Evolutionary conservation across 1,140 invertebrate genomes (phyloP).

Genomic region (Gryllus bimaculatus): DNA sequence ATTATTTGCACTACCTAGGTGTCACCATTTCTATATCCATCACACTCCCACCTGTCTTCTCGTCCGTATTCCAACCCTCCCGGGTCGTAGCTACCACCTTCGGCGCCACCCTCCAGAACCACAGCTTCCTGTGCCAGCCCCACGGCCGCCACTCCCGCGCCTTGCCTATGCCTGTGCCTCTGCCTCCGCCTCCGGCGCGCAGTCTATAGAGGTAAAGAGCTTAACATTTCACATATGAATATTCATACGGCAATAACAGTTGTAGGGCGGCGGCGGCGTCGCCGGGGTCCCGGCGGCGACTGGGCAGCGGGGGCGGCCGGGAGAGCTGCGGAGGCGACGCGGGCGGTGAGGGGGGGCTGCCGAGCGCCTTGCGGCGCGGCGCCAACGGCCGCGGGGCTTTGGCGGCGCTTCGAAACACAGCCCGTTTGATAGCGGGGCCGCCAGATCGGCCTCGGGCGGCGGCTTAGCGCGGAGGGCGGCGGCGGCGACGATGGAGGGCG

Average conservation of each 20-base stretch:
- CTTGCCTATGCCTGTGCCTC: not conserved
- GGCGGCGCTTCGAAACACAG: not conserved
- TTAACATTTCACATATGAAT: slow-evolving; percentile 15
- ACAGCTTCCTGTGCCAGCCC: too few species aligned
- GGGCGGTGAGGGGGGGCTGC: not conserved
- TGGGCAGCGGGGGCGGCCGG: slow-evolving; percentile 14
- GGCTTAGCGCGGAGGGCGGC: not conserved
- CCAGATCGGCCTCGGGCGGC: too few species aligned
- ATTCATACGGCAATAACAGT: slow-evolving; percentile 14
- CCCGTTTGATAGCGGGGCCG: slow-evolving; percentile 7
- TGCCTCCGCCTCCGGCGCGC: not conserved
- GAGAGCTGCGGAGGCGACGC: slow-evolving; percentile 6
- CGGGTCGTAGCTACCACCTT: too few species aligned
- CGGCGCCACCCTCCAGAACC: too few species aligned
- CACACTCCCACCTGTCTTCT: too few species aligned
- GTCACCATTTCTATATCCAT: too few species aligned
- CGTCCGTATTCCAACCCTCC: too few species aligned
- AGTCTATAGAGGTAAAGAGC: slow-evolving; percentile 8
- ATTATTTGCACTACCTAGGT: too few species aligned
- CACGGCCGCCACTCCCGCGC: too few species aligned
- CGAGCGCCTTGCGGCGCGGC: not conserved
- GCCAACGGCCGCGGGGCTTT: not conserved
- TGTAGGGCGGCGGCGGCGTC: not conserved
- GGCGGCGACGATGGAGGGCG: too few species aligned
- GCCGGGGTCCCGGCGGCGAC: not conserved